Evolutionary conservation across 2,113 vertebrate genomes (phyloP), one percentile per base, ranked within the genome.

Genomic region (Rousettus leschenaultii): DNA sequence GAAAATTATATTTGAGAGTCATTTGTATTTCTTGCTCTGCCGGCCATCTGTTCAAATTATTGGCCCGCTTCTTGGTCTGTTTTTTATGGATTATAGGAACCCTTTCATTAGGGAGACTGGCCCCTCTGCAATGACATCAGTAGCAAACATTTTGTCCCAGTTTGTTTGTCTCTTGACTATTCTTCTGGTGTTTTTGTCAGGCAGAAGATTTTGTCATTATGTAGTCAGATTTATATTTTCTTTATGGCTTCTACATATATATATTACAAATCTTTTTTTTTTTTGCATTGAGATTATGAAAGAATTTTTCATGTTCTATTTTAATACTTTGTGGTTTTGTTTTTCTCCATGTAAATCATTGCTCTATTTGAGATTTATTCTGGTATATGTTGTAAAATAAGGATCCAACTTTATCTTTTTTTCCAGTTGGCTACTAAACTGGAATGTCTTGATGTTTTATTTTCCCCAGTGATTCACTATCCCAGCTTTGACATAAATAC

Each of bases 321-420:
- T 91, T 53, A 68, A 61, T 74, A 30, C 16, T 83, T 77, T 43
- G 61, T 77, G 48, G 22, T 61, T 61, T 88, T 92, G 28, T 61
- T 83, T 92, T 68, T 53, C 35, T 45, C 26, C 48, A 83, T 43
- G 33, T 48, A 59, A 77, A 77, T n/a, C 26, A 66, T 40, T 68
- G 9, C n/a, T 92, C 16, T 71, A 7, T 53, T 93, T 74, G 24
- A 22, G 87, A 92, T 82, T 95, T 75, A 82, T 92, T 92, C 30
- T 74, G 26, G 16, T 45, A 55, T 80, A 19, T 74, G 24, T 22
- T 59, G 65, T 74, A 33, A 74, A 70, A 57, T n/a, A 66, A 30
- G 18, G 15, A 74, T 45, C 30, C 19, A 43, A 45, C 61, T 83
- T 71, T 26, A 40, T 55, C 68, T 78, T 83, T 84, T 53, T 61